Base-by-base conservation (phyloP, 2,797 vertebrate genomes). In the Falco naumanni region DNA sequence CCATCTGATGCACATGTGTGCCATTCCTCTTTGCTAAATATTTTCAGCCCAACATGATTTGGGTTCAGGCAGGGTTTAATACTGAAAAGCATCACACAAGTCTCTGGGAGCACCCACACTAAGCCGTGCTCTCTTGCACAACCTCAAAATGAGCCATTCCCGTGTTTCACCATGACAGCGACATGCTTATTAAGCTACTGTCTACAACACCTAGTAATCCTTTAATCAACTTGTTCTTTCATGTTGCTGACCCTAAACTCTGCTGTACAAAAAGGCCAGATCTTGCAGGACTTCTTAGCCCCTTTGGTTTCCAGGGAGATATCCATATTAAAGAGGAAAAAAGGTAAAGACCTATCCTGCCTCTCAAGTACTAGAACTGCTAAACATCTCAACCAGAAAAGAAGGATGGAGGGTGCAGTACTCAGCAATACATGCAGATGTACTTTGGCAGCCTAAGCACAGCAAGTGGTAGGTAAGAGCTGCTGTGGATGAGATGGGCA, bases 1-100 rank as follows among this genome's bases (percentile, higher is more conserved):
- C 53, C 29, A 25, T 13, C 31, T 33, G 54, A 61, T 3, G 9
- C n/a, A 57, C 29, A 10, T 0, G 0, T 47, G 21, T 1, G 2
- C 18, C 22, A 16, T 1, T 53, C 6, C 54, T 24, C 24, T 56
- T 19, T 9, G 0, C 57, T 39, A 7, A 50, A 69, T 70, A 33
- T 48, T 51, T 47, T 29, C 64, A 91, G 53, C 7, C 47, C 65
- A 48, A 34, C 4, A 1, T 3, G 14, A 39, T 33, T 33, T 26
- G 1, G 31, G 56, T 31, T 16, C 26, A 78, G 34, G 24, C 16
- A 39, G 13, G 34, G 14, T n/a, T 83, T 72, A 16, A 24, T 1
- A 26, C 1, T 25, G 61, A 37, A 78, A 2, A 56, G 31, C 37
- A 64, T 51, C 57, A 56, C 66, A 47, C 3, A 28, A 17, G 8